phyloP scores from a whole-genome alignment of 2,888 invertebrate genomes.

The Ornithoptera priamus region DNA sequence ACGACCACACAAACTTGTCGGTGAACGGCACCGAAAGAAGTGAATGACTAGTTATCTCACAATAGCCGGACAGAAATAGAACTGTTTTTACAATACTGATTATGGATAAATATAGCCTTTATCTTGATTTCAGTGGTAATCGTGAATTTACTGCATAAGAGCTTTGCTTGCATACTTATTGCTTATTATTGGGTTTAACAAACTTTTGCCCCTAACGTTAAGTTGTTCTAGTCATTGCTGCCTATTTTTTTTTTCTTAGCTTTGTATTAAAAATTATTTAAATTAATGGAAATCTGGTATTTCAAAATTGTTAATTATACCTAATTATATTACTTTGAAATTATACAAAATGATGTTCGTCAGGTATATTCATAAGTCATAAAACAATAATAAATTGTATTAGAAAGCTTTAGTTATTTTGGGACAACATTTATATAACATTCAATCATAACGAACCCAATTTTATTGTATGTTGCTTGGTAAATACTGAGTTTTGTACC shows the following conservation, averaged over 20 bases:
- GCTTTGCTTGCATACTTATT: slow-evolving; percentile 18
- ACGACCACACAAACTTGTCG: slow-evolving; percentile 15
- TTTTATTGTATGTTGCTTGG: too few species aligned
- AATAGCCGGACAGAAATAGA: slow-evolving; percentile 29
- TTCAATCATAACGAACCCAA: too few species aligned
- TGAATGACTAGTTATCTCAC: slow-evolving; percentile 25
- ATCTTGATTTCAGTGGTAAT: slow-evolving; percentile 26
- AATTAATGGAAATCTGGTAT: too few species aligned
- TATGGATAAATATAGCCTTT: slow-evolving; percentile 26
- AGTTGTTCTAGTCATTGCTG: neutral
- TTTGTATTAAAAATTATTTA: too few species aligned
- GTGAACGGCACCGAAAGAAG: slow-evolving; percentile 23
- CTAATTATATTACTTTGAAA: neutral
- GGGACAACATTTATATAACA: too few species aligned
- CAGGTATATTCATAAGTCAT: too few species aligned
- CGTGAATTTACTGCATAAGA: slow-evolving; percentile 23
- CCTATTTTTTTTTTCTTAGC: neutral
- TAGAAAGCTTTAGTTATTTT: too few species aligned
- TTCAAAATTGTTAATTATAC: too few species aligned
- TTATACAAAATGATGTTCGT: neutral
- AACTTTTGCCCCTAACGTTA: slow-evolving; percentile 15
- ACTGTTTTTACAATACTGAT: slow-evolving; percentile 30
- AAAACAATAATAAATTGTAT: neutral
- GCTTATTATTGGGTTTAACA: slow-evolving; percentile 9
- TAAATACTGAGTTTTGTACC: too few species aligned